phyloP scores from a whole-genome alignment of 2,888 invertebrate genomes.

The Lottia scabra region DNA sequence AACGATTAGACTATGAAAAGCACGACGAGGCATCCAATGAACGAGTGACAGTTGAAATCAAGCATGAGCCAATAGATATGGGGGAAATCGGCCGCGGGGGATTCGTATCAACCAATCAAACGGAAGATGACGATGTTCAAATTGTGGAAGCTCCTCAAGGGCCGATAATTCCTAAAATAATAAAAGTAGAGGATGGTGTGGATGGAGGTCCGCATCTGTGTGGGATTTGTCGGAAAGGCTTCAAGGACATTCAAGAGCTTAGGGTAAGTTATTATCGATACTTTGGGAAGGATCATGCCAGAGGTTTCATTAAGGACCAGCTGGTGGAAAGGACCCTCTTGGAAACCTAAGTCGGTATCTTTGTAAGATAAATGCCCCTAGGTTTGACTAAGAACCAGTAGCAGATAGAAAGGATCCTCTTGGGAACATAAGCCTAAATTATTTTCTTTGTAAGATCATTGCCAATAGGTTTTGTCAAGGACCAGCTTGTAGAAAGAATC shows the following conservation, averaged over 20 bases:
- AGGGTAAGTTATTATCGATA: constrained; percentile 42
- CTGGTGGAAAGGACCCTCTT: too few relatives aligned
- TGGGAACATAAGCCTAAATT: too few relatives aligned
- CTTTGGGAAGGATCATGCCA: too few relatives aligned
- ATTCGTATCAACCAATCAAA: constrained; percentile 7
- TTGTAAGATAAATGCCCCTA: too few relatives aligned
- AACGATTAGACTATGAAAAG: constrained; percentile 35
- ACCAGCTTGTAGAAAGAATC: too few relatives aligned
- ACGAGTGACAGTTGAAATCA: constrained; percentile 52
- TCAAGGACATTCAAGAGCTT: constrained; percentile 43
- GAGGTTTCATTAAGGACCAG: too few relatives aligned
- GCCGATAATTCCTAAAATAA: background rate
- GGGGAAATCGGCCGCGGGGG: constrained; percentile 32
- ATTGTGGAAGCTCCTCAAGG: background rate
- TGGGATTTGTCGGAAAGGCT: constrained; percentile 57
- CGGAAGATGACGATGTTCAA: background rate
- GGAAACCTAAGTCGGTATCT: too few relatives aligned
- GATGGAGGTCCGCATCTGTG: constrained; percentile 41
- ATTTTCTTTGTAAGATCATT: too few relatives aligned
- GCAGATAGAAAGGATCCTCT: too few relatives aligned
- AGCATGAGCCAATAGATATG: constrained; percentile 44
- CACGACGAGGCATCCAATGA: constrained; percentile 39
- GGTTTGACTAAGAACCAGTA: too few relatives aligned
- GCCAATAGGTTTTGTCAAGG: too few relatives aligned
- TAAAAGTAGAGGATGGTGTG: background rate